These are phyloP conservation scores for Salticus scenicus DNA, from an alignment of 2,888 invertebrate genomes.

Conservation along the genomic window DNA sequence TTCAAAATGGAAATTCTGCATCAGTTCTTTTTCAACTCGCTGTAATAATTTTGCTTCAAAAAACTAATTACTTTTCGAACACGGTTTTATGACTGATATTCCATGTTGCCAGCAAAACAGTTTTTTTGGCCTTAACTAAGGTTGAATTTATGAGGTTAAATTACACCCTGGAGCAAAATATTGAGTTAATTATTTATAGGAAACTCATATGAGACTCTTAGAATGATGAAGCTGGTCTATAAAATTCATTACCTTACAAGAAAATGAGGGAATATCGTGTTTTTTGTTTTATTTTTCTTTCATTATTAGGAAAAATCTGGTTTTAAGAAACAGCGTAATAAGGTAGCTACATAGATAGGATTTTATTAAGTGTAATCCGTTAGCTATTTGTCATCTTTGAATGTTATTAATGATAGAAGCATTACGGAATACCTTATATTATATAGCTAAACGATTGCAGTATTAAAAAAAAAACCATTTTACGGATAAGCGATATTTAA, in stretches of 20 bases:
- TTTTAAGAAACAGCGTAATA: conserved; percentile 7
- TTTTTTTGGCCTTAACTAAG: conserved; percentile 14
- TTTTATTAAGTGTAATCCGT: background rate
- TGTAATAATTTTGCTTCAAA: background rate
- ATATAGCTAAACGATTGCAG: background rate
- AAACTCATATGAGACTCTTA: background rate
- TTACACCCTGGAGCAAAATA: background rate
- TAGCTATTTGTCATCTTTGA: background rate
- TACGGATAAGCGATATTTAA: too few relatives aligned
- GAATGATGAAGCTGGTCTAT: conserved; percentile 14
- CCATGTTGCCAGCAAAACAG: background rate
- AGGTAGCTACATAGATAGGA: background rate
- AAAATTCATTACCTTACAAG: conserved; percentile 14
- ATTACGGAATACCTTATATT: background rate
- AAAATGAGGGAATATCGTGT: background rate
- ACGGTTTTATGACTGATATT: conserved; percentile 9
- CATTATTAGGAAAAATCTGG: background rate
- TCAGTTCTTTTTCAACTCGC: too few relatives aligned
- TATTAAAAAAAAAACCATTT: too few relatives aligned
- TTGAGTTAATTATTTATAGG: conserved; percentile 26
- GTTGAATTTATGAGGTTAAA: conserved; percentile 10
- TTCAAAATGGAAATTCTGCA: too few relatives aligned
- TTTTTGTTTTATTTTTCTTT: background rate
- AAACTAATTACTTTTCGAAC: conserved; percentile 17
- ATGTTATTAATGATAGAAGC: background rate